Percentiles rank a stretch among this genome's conserved stretches.
phyloP scores from a whole-genome alignment of 2,797 vertebrate genomes.

The Aldrovandia affinis region DNA sequence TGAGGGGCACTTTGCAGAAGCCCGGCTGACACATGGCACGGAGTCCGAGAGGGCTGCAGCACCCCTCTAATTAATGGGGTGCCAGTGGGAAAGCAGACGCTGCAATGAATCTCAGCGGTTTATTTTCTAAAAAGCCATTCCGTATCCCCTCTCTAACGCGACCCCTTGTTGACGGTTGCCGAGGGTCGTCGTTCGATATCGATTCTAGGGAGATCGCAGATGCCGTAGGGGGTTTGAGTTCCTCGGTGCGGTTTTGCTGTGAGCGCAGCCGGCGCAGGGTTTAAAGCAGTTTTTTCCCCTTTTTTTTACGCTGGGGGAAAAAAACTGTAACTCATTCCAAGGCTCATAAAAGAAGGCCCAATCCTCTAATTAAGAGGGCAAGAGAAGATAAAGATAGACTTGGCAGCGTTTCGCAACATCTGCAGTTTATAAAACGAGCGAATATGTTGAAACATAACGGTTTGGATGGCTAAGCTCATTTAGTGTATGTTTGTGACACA shows the following conservation, averaged over 20 bases:
- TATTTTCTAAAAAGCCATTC: slow-evolving; percentile 35
- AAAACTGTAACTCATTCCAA: slow-evolving; percentile 42
- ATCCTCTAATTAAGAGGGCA: slow-evolving; percentile 67
- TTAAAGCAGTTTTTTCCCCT: slow-evolving; percentile 21
- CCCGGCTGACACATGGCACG: slow-evolving; percentile 16
- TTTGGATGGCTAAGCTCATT: neutral
- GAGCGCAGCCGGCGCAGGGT: neutral
- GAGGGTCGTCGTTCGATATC: neutral
- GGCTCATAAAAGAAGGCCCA: slow-evolving; percentile 57
- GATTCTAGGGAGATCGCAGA: slow-evolving; percentile 15
- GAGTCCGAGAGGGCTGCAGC: neutral
- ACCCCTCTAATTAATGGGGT: slow-evolving; percentile 41
- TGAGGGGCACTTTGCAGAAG: neutral
- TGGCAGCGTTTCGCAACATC: slow-evolving; percentile 51
- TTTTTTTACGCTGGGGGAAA: slow-evolving; percentile 14
- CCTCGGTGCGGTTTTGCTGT: slow-evolving; percentile 25
- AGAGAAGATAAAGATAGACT: slow-evolving; percentile 68
- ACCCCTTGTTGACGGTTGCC: slow-evolving; percentile 34
- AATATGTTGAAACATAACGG: neutral
- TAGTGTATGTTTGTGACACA: neutral
- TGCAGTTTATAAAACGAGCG: slow-evolving; percentile 32
- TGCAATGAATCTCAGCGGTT: slow-evolving; percentile 26
- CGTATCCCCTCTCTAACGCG: slow-evolving; percentile 33
- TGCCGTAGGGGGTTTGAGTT: slow-evolving; percentile 33
- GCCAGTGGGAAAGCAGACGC: slow-evolving; percentile 21